Evolutionary conservation across 2,888 invertebrate species (phyloP), one percentile per base, ranked within the genome.

Genomic region (Amblyjoppa proteus): DNA sequence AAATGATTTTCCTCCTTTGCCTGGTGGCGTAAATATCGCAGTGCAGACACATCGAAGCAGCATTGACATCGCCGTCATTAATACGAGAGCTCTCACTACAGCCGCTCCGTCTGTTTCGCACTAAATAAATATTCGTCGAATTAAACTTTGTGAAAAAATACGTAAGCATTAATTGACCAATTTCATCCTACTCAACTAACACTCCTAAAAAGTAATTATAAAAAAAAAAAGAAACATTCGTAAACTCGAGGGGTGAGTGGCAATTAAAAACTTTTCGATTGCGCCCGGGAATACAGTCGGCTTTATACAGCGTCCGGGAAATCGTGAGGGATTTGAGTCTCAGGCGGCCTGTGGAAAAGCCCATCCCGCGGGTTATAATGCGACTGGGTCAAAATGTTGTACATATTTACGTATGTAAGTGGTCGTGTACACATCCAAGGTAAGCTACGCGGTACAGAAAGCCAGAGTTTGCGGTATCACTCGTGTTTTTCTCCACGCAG

Each of bases 321-420:
- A 79, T 69, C 61, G 61, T 31, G 61, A 78, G 78, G 38, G 34
- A 53, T 82, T 78, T 34, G 71, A 85, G 82, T 45, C 64, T 77
- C 38, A 20, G 74, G 34, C 64, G 83, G 41, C 20, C 34, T 61
- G 25, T 16, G 75, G 38, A 38, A 75, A 74, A 75, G 53, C 25
- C 20, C 16, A 71, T 56, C 7, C 56, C 45, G 25, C 49, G 38
- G n/a, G 41, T 53, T 69, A 16, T 68, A 58, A 71, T 38, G 71
- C 58, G 66, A 58, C 78, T 66, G 25, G 78, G 83, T 83, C 78
- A 70, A 80, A 31, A 61, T 68, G 75, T 58, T 74, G 53, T 53
- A 73, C 34, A 80, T 84, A 84, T 87, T 87, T 83, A 71, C 82
- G 80, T 82, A 86, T 84, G 86, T 71, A 86, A 87, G 82, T 80